A percentile compares a stretch with the other conserved stretches of the same genome.
These are phyloP conservation scores for Meloidogyne hapla DNA, from an alignment of 1,140 invertebrate genomes.

Conservation along the genomic window DNA sequence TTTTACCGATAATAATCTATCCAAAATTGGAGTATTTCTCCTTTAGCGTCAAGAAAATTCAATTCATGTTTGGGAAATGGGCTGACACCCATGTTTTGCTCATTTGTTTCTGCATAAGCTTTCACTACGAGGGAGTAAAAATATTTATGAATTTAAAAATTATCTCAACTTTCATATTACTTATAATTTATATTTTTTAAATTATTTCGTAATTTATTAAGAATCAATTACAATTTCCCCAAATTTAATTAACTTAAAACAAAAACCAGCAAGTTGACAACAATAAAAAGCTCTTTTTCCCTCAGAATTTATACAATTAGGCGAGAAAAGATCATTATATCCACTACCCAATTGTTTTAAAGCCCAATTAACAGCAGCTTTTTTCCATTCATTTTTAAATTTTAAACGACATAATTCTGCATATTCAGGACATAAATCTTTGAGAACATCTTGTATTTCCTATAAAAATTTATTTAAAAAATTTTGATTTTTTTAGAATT, in stretches of 20 bases:
- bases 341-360: conserved; percentile 60
- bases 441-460: background rate
- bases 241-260: conserved; percentile 8
- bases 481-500: background rate
- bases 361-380: conserved; percentile 8
- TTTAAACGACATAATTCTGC: conserved; percentile 13
- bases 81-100: conserved; percentile 9
- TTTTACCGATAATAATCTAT: conserved; percentile 20
- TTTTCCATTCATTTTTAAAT: conserved; percentile 14
- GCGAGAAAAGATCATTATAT: conserved; percentile 64
- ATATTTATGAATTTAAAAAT: background rate
- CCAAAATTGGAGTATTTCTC: conserved; percentile 18
- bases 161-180: too few relatives aligned
- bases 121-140: background rate
- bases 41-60: conserved; percentile 16
- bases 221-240: too few relatives aligned
- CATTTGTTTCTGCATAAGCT: conserved; percentile 20
- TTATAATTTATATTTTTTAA: too few relatives aligned
- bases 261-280: conserved; percentile 22
- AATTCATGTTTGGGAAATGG: conserved; percentile 19
- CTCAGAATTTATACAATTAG: conserved; percentile 48
- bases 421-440: conserved; percentile 13
- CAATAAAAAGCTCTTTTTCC: conserved; percentile 21
- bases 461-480: background rate
- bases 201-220: too few relatives aligned